A percentile compares a stretch with the other conserved stretches of the same genome.
phyloP scores from a whole-genome alignment of 2,113 vertebrate species.

The Taxidea taxus region DNA sequence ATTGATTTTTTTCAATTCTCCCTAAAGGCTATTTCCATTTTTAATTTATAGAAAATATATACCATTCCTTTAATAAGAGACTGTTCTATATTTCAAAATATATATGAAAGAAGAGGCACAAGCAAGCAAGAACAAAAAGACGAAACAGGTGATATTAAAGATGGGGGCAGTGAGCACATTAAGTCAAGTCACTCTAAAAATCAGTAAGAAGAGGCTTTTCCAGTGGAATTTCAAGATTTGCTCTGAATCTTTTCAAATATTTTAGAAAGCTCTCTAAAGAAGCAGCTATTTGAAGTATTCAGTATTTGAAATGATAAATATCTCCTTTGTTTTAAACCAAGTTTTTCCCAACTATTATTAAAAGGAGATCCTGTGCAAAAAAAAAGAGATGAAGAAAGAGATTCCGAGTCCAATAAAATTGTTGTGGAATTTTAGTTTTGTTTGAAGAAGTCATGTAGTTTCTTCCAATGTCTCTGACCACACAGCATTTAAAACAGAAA shows the following conservation, averaged over 20 bases:
- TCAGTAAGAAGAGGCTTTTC: neutral
- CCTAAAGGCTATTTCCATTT: slow-evolving; percentile 95
- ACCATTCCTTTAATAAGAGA: slow-evolving; percentile 79
- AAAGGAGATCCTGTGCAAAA: neutral
- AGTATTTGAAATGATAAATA: slow-evolving; percentile 45
- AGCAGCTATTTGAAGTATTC: slow-evolving; percentile 26
- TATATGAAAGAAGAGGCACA: neutral
- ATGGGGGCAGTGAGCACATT: neutral
- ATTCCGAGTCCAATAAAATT: slow-evolving; percentile 28
- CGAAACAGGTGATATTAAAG: slow-evolving; percentile 1
- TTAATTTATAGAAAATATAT: slow-evolving; percentile 94
- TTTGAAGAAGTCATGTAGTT: neutral
- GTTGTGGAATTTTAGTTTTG: slow-evolving; percentile 47
- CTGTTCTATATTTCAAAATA: slow-evolving; percentile 75
- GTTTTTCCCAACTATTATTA: slow-evolving; percentile 33
- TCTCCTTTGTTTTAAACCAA: slow-evolving; percentile 50
- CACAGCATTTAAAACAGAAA: neutral
- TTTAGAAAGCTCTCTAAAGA: slow-evolving; percentile 44
- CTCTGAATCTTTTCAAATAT: slow-evolving; percentile 29
- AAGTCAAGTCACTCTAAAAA: slow-evolving; percentile 8
- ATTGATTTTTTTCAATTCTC: slow-evolving; percentile 93
- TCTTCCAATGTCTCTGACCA: neutral
- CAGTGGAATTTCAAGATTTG: slow-evolving; percentile 5
- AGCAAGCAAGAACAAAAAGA: neutral
- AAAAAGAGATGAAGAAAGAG: neutral